These are phyloP conservation scores for Alfaro cultratus DNA, from an alignment of 2,797 vertebrate genomes.

Conservation along the genomic window DNA sequence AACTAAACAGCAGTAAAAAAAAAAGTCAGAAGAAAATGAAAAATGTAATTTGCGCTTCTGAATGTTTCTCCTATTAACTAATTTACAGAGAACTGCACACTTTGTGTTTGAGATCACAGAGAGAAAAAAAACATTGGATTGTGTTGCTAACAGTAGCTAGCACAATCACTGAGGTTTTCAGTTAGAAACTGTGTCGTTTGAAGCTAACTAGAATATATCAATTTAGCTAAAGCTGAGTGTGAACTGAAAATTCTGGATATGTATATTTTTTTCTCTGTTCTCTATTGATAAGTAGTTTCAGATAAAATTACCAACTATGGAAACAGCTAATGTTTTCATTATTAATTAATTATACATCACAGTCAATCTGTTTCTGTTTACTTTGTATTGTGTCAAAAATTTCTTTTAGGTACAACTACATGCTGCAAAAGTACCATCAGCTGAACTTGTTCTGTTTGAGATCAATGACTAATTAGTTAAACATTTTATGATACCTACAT, in stretches of 20 bases:
- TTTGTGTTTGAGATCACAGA: not conserved
- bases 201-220: not conserved
- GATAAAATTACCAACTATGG: not conserved
- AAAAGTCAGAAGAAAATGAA: not conserved
- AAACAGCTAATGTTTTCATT: not conserved
- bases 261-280: too few relatives aligned
- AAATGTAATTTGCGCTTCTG: not conserved
- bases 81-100: not conserved
- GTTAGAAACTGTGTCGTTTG: not conserved
- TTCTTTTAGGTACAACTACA: not conserved
- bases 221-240: not conserved
- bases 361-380: not conserved
- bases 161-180: not conserved
- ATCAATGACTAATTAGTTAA: not conserved
- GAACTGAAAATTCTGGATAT: not conserved
- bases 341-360: not conserved
- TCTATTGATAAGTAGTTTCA: not conserved
- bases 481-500: not conserved
- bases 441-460: not conserved
- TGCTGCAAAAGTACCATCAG: not conserved
- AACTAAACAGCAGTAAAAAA: not conserved
- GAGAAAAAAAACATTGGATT: not conserved
- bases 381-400: not conserved
- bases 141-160: not conserved
- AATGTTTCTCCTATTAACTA: not conserved